Evolutionary conservation across 2,888 invertebrate genomes (phyloP).

Genomic region (Sisyra terminalis): DNA sequence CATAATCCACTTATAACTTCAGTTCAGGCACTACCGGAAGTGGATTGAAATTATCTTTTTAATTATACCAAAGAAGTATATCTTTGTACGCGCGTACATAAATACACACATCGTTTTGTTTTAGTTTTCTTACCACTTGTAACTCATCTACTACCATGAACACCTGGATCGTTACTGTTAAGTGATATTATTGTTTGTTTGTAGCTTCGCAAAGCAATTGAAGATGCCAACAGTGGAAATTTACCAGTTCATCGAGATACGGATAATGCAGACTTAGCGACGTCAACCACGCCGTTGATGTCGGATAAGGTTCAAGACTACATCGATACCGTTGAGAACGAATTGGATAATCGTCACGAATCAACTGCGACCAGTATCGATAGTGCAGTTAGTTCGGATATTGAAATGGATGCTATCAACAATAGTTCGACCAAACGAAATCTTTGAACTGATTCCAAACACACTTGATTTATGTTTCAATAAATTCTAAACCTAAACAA

Average conservation of each 20-base stretch:
- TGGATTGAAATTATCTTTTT: too few relatives aligned
- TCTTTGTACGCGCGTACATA: too few relatives aligned
- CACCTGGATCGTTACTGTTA: background rate
- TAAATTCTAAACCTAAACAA: too few relatives aligned
- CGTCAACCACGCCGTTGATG: constrained; percentile 4
- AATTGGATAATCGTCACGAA: constrained; percentile 5
- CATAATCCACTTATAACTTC: too few relatives aligned
- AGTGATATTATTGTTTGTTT: constrained; percentile 14
- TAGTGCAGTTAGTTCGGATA: constrained; percentile 4
- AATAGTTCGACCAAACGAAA: background rate
- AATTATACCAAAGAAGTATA: too few relatives aligned
- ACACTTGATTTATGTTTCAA: too few relatives aligned
- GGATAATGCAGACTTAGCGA: constrained; percentile 6
- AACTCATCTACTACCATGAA: too few relatives aligned
- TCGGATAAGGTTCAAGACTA: constrained; percentile 8
- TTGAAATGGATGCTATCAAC: constrained; percentile 8
- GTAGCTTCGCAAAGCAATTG: constrained; percentile 71
- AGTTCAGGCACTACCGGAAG: too few relatives aligned
- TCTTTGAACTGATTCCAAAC: too few relatives aligned
- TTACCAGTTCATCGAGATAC: constrained; percentile 22
- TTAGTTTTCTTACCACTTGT: too few relatives aligned
- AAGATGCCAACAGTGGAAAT: constrained; percentile 72
- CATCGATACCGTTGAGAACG: constrained; percentile 7
- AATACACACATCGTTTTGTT: too few relatives aligned
- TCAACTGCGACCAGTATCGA: constrained; percentile 7